phyloP scores from a whole-genome alignment of 2,888 invertebrate species.

The Catocala fraxini region DNA sequence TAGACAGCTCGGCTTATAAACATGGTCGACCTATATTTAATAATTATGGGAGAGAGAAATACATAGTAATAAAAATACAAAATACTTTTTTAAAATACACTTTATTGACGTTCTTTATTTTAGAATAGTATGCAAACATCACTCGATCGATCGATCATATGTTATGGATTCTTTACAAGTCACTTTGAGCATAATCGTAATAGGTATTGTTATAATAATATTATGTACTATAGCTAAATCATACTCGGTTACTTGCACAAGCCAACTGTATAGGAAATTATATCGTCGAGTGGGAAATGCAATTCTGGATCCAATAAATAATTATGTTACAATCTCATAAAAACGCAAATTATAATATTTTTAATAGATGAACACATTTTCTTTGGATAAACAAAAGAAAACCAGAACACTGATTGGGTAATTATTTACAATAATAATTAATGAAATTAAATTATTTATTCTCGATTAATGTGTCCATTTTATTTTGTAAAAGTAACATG shows the following conservation, averaged over 20 bases:
- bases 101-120: conserved; percentile 86
- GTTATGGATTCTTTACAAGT: conserved; percentile 71
- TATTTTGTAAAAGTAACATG: conserved; percentile 23
- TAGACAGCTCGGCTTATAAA: too few relatives aligned
- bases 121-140: conserved; percentile 85
- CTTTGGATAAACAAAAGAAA: conserved; percentile 79
- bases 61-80: conserved; percentile 46
- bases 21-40: too few relatives aligned
- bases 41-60: too few relatives aligned
- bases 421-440: conserved; percentile 64
- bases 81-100: conserved; percentile 82
- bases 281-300: conserved; percentile 76
- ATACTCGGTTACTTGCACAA: conserved; percentile 54
- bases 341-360: conserved; percentile 67
- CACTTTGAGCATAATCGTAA: conserved; percentile 80
- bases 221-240: conserved; percentile 56
- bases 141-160: conserved; percentile 77
- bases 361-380: conserved; percentile 83
- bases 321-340: conserved; percentile 77
- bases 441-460: conserved; percentile 43
- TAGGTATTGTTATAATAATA: conserved; percentile 54
- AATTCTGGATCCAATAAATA: conserved; percentile 81
- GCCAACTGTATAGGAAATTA: conserved; percentile 47
- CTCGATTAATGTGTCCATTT: conserved; percentile 64
- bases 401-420: conserved; percentile 64